Percentiles rank a stretch among this genome's conserved stretches.
These are phyloP conservation scores for Villa cingulata DNA, from an alignment of 2,888 invertebrate genomes.

Conservation along the genomic window DNA sequence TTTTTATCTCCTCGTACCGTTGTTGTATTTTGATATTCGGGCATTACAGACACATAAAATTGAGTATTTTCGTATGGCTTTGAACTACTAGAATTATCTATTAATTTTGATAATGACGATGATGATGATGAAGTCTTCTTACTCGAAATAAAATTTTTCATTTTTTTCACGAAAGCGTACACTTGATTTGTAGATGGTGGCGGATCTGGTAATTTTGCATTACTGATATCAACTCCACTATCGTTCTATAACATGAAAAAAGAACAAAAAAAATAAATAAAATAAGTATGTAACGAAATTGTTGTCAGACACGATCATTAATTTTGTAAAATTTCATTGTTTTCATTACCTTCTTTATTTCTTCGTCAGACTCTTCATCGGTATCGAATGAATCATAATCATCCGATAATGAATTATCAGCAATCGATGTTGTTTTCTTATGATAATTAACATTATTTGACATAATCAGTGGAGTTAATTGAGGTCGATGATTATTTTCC, in stretches of 20 bases:
- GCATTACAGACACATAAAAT: slow-evolving; percentile 20
- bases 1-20: slow-evolving; percentile 5
- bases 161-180: slow-evolving; percentile 54
- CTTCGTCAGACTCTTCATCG: slow-evolving; percentile 40
- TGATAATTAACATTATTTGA: neutral
- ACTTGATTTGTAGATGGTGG: slow-evolving; percentile 43
- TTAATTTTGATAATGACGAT: no score
- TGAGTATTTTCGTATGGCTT: slow-evolving; percentile 31
- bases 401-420: slow-evolving; percentile 35
- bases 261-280: slow-evolving; percentile 1
- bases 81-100: slow-evolving; percentile 13
- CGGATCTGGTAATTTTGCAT: slow-evolving; percentile 45
- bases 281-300: neutral
- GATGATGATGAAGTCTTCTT: slow-evolving; percentile 19
- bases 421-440: neutral
- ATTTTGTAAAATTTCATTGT: neutral
- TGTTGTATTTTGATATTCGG: slow-evolving; percentile 9
- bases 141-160: slow-evolving; percentile 46
- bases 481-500: neutral
- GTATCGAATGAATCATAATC: slow-evolving; percentile 61
- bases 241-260: slow-evolving; percentile 27
- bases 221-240: slow-evolving; percentile 39
- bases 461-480: neutral
- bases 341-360: slow-evolving; percentile 27
- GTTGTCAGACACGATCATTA: slow-evolving; percentile 3